Evolutionary conservation across 2,113 vertebrate species (phyloP).

Genomic region (Nanger granti): DNA sequence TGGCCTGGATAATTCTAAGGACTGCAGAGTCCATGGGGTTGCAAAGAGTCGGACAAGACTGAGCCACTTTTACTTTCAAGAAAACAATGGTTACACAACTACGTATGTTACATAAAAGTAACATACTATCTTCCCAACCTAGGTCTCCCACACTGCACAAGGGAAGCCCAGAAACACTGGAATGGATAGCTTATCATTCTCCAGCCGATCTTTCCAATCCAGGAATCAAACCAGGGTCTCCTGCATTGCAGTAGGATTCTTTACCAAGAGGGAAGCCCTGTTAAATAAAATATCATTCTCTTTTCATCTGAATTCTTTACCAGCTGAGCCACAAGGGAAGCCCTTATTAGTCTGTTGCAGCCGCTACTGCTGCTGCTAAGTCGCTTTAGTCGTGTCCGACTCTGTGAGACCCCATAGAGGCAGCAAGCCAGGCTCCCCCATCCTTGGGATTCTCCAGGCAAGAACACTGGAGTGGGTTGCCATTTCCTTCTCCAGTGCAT

Average conservation of each 20-base stretch:
- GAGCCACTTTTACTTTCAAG: neutral
- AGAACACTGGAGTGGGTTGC: no score
- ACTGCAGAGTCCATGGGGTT: neutral
- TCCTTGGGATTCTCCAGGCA: no score
- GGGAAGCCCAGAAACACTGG: neutral
- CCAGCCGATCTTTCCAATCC: neutral
- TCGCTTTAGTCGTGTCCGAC: no score
- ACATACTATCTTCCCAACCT: neutral
- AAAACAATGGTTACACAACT: slow-evolving; percentile 39
- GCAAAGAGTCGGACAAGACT: neutral
- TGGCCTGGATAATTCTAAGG: neutral
- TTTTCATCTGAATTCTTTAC: neutral
- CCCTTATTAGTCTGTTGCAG: neutral
- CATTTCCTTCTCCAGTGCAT: no score
- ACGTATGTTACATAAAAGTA: neutral
- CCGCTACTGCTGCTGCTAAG: no score
- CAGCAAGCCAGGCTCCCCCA: no score
- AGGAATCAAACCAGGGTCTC: neutral
- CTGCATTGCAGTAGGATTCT: no score
- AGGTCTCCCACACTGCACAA: neutral
- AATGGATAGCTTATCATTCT: neutral
- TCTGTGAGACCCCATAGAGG: no score
- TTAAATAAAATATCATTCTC: no score
- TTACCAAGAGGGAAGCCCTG: no score
- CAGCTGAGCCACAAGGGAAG: neutral